A percentile compares a stretch with the other conserved stretches of the same genome.
Evolutionary conservation across 2,113 vertebrate genomes (phyloP).

Genomic region (Planiliza haematocheilus): DNA sequence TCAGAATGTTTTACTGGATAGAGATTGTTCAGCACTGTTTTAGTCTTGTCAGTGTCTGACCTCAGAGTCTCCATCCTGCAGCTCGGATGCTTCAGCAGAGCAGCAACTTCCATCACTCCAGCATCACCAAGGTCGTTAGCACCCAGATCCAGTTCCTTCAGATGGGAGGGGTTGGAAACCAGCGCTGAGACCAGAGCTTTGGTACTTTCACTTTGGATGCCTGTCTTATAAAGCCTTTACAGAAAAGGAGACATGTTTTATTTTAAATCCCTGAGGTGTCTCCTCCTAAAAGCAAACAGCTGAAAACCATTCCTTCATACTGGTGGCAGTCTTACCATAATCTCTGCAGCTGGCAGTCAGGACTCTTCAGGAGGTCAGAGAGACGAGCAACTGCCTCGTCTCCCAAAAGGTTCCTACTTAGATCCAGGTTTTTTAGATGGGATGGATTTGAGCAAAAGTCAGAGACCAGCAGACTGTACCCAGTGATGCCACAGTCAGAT

Average conservation of each 20-base stretch:
- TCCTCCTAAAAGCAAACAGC: background rate
- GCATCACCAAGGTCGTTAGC: background rate
- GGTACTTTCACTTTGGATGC: background rate
- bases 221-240: constrained; percentile 2
- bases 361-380: constrained; percentile 7
- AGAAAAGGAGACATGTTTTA: background rate
- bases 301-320: too few relatives aligned
- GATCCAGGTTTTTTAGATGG: constrained; percentile 20
- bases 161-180: background rate
- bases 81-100: constrained; percentile 18
- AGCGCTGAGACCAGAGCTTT: constrained; percentile 2
- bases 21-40: too few relatives aligned
- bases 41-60: background rate
- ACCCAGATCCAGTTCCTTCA: constrained; percentile 21
- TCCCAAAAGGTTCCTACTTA: constrained; percentile 5
- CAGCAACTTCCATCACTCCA: background rate
- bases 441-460: background rate
- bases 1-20: too few relatives aligned
- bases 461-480: background rate
- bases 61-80: constrained; percentile 2
- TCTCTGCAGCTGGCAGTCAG: constrained; percentile 6
- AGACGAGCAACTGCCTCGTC: background rate
- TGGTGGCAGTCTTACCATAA: constrained; percentile 1
- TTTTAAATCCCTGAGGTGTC: background rate
- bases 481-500: background rate